Percentiles rank a stretch among this genome's conserved stretches.
These are phyloP conservation scores for Artemia franciscana DNA, from an alignment of 1,140 invertebrate species.

Conservation along the genomic window DNA sequence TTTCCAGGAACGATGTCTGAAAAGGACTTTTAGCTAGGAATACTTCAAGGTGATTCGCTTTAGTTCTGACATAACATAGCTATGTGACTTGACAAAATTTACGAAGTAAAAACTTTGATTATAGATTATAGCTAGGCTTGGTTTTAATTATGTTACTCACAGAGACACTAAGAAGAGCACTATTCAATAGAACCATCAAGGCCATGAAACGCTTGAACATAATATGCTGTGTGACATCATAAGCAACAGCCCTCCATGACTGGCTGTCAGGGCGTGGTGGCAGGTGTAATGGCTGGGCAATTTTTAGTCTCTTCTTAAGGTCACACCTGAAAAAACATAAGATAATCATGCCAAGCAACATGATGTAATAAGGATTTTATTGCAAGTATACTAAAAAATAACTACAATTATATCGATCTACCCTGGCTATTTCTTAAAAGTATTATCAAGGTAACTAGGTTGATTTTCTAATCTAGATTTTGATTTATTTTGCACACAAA, in stretches of 20 bases:
- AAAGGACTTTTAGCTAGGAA: too few species aligned
- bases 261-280: constrained; percentile 83
- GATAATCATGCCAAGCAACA: background rate
- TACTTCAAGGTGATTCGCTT: too few species aligned
- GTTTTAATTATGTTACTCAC: constrained; percentile 42
- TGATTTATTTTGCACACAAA: too few species aligned
- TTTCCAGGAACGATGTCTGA: too few species aligned
- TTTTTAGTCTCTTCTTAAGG: constrained; percentile 93
- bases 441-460: background rate
- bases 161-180: constrained; percentile 67
- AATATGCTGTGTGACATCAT: constrained; percentile 93
- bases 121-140: too few species aligned
- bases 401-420: background rate
- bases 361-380: too few species aligned
- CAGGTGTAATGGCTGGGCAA: constrained; percentile 92
- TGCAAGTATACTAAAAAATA: background rate
- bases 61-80: too few species aligned
- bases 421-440: background rate
- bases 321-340: constrained; percentile 46
- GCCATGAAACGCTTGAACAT: constrained; percentile 87
- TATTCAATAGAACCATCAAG: constrained; percentile 73
- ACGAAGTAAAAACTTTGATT: too few species aligned
- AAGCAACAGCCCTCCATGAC: constrained; percentile 75
- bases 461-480: background rate
- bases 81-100: too few species aligned